A percentile compares a stretch with the other conserved stretches of the same genome.
Evolutionary conservation across 1,140 invertebrate species (phyloP).

Genomic region (Anagrus nilaparvatae): DNA sequence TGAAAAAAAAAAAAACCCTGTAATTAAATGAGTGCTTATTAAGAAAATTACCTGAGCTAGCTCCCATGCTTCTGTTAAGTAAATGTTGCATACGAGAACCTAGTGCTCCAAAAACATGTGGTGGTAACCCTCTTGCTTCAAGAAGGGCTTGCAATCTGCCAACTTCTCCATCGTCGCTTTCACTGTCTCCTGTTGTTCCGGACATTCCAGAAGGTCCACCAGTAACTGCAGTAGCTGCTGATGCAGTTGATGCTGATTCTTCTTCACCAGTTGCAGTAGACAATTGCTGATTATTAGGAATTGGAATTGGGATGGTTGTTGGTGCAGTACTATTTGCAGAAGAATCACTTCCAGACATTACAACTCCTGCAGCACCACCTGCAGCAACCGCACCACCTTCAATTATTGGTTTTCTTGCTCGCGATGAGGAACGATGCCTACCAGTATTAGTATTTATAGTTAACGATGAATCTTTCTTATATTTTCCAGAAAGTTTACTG

Average conservation of each 20-base stretch:
- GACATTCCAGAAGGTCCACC: constrained; percentile 39
- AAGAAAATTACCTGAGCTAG: constrained; percentile 55
- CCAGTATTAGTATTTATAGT: no score
- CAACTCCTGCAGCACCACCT: constrained; percentile 29
- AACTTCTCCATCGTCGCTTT: constrained; percentile 78
- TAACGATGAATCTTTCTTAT: constrained; percentile 46
- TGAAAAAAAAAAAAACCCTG: no score
- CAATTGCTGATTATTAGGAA: constrained; percentile 23
- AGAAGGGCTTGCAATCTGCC: constrained; percentile 80
- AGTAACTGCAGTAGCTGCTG: constrained; percentile 17
- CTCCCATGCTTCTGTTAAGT: constrained; percentile 85
- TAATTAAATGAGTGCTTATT: constrained; percentile 3
- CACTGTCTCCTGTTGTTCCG: constrained; percentile 38
- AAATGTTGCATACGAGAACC: constrained; percentile 96
- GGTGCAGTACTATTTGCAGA: constrained; percentile 14
- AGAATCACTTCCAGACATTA: constrained; percentile 36
- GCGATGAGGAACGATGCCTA: constrained; percentile 50
- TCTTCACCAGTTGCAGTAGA: constrained; percentile 9
- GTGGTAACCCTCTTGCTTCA: constrained; percentile 87
- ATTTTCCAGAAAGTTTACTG: constrained; percentile 26
- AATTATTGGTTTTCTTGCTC: constrained; percentile 41
- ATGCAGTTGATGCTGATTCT: background rate
- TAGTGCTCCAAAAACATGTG: constrained; percentile 88
- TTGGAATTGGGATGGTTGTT: constrained; percentile 29
- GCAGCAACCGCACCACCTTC: constrained; percentile 29